Evolutionary conservation across 2,888 invertebrate species (phyloP), one percentile per base, ranked within the genome.

Genomic region (Mesodorylaimus sp.): DNA sequence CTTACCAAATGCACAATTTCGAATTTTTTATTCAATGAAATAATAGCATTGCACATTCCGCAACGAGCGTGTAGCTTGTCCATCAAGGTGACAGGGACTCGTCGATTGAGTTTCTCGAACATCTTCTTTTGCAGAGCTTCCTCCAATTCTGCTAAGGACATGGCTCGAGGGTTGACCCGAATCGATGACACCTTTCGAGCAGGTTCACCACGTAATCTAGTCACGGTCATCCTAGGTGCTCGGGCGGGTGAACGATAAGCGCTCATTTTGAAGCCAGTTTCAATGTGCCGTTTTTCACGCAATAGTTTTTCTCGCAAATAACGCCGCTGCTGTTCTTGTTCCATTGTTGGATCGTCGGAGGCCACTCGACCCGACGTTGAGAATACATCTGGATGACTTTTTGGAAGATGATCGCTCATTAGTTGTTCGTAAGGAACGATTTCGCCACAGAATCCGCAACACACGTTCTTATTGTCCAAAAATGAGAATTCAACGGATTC

Each of bases 401-500:
- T 54, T 7, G 61, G 61, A 5, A 64, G 51, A 50, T 63, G 63
- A 10, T 60, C 60, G 29, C 44, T 50, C 47, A 61, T 50, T 19
- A 64, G 53, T 2, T 39, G 48, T 25, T 60, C 59, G 43, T 63
- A 63, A 24, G 56, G 57, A 21, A 63, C 61, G 27, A 63, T 58
- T 43, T 61, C 62, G 10, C 62, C 61, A 47, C 63, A 63, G 26
- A 63, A 50, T 1, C 62, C 63, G 44, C 63, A 63, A 50, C 61
- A 58, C 43, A 63, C 54, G 50, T 63, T 58, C 13, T 50, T 41
- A 36, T 41, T 32, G 29, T 54, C 57, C 32, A 32, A 32, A 32
- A 32, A 32, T 32, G 32, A 10, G 32, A 32, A 32, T 32, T 32
- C 32, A 13, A 32, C 10, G 10, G 10, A 10, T 10, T 32, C 16